Evolutionary conservation across 1,140 invertebrate genomes (phyloP).

Genomic region (Aphaenogaster ashmeadi): DNA sequence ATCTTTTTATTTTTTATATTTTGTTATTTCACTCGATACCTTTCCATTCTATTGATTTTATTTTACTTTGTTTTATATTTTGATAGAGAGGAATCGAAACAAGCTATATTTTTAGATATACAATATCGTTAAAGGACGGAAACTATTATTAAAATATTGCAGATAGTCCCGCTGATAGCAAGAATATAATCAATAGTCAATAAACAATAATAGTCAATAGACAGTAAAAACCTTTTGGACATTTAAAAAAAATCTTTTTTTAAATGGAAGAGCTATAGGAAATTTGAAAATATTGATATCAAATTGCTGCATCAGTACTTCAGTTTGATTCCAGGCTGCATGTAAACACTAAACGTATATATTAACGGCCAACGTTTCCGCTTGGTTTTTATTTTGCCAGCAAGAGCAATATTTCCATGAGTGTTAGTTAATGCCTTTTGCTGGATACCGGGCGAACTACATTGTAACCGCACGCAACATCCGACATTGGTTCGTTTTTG

Average conservation of each 20-base stretch:
- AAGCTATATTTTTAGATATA: constrained; percentile 1
- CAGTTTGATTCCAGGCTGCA: neutral
- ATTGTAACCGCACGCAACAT: neutral
- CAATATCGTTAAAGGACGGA: neutral
- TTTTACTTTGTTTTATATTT: constrained; percentile 40
- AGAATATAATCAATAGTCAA: neutral
- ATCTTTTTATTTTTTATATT: constrained; percentile 5
- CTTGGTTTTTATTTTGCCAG: constrained; percentile 3
- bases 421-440: constrained; percentile 50
- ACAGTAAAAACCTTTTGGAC: neutral
- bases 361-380: constrained; percentile 33
- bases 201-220: neutral
- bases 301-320: neutral
- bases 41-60: neutral
- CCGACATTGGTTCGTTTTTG: constrained; percentile 13
- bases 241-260: neutral
- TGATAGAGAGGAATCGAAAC: neutral
- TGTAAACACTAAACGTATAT: constrained; percentile 24
- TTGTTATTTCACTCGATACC: neutral
- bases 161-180: no score
- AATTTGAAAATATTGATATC: constrained; percentile 19
- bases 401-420: constrained; percentile 37
- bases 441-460: neutral
- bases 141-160: constrained; percentile 14
- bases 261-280: neutral